Evolutionary conservation across 1,140 invertebrate species (phyloP), one percentile per base, ranked within the genome.

Genomic region (Aculops lycopersici): DNA sequence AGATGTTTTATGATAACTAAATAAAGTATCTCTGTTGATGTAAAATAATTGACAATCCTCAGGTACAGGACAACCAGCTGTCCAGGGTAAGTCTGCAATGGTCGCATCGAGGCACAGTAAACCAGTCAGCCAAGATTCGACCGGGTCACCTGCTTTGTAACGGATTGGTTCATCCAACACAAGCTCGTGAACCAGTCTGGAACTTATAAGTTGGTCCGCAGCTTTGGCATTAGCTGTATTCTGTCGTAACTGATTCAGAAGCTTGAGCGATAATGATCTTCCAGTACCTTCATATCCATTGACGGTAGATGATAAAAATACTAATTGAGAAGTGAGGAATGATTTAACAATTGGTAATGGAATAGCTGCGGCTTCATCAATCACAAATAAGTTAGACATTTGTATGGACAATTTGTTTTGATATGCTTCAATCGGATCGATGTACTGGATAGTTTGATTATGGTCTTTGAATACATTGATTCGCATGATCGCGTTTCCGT

Each of bases 281-380:
- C 90, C 88, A 0, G 92, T 97, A 40, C 92, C 92, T 66, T 98
- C 92, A 57, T 98, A 95, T 52, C 84, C 88, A 54, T 90, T 88
- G 20, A 95, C 80, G 0, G 92, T 98, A 0, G 90, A 97, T 0
- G 92, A 72, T 51, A 98, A 68, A 53, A 98, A 84, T 3, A 86
- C 76, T 21, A 97, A 61, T 53, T 92, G 92, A 1, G 84, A 79
- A 1, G 81, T 81, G 39, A 83, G 63, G 53, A 92, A 72, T 35
- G 71, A 67, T 51, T 81, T 81, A 0, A 98, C 86, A 48, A 81
- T 67, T 0, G 81, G 76, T 37, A 97, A 58, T 0, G 92, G 92
- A 48, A 98, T 97, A 16, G 90, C 92, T 2, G 90, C 92, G 8
- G 92, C 92, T 63, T 98, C 92, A 56, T 98, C 92, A 48, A 98